Percentiles rank a stretch among this genome's conserved stretches.
These are phyloP conservation scores for Diceros bicornis DNA, from an alignment of 2,797 vertebrate species.

Conservation along the genomic window DNA sequence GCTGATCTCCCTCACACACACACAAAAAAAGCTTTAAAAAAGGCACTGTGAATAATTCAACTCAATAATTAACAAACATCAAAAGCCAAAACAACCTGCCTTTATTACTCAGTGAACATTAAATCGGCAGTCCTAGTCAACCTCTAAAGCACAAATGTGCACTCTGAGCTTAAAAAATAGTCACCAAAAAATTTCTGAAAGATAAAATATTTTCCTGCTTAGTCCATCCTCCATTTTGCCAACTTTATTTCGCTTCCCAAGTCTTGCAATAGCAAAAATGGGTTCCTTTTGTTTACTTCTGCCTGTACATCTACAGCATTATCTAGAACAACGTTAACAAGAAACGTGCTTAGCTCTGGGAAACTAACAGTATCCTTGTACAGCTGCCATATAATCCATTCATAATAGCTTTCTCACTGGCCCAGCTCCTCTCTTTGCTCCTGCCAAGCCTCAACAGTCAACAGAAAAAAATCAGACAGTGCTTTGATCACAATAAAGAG, in stretches of 20 bases:
- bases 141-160: conserved; percentile 41
- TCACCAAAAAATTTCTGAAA: conserved; percentile 40
- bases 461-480: neutral
- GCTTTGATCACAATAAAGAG: conserved; percentile 67
- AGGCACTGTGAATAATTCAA: conserved; percentile 38
- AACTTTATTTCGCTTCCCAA: conserved; percentile 24
- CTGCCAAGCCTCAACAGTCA: conserved; percentile 68
- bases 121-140: conserved; percentile 45
- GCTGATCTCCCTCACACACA: no score
- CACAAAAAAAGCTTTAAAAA: no score
- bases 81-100: conserved; percentile 28
- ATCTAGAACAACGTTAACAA: conserved; percentile 61
- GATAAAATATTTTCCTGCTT: neutral
- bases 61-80: conserved; percentile 53
- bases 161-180: conserved; percentile 24
- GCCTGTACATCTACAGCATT: conserved; percentile 74
- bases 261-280: conserved; percentile 65
- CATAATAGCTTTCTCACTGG: conserved; percentile 48
- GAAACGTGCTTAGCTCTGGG: conserved; percentile 79
- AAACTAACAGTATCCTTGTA: conserved; percentile 71
- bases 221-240: conserved; percentile 30
- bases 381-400: conserved; percentile 63
- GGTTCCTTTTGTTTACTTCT: conserved; percentile 70
- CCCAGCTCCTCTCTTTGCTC: conserved; percentile 42
- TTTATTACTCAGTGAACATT: conserved; percentile 70